Conservation (phyloP, 2,888 invertebrate species). For the Abscondita cerata region DNA sequence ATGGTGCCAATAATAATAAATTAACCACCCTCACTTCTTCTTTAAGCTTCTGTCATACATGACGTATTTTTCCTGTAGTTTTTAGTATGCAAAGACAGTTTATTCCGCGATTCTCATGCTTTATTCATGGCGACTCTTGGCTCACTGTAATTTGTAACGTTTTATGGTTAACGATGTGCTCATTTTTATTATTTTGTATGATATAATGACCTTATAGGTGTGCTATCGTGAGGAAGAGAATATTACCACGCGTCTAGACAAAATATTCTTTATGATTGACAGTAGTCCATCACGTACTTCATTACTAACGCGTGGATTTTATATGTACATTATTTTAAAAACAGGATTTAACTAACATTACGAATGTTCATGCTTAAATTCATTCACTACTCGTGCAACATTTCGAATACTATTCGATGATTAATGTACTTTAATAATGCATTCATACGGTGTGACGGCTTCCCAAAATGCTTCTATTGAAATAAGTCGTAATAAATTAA, state of each 20-base stretch:
- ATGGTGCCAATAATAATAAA: constrained; percentile 58
- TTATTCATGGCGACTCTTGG: constrained; percentile 52
- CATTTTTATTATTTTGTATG: constrained; percentile 50
- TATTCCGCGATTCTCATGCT: constrained; percentile 53
- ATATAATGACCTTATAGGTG: constrained; percentile 49
- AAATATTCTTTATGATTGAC: constrained; percentile 33
- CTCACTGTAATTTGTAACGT: constrained; percentile 57
- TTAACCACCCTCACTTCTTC: constrained; percentile 55
- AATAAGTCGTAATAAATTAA: background rate
- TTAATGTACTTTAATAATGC: constrained; percentile 4
- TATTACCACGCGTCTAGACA: constrained; percentile 44
- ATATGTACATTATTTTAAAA: constrained; percentile 31
- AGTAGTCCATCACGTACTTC: constrained; percentile 35
- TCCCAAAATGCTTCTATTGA: constrained; percentile 12
- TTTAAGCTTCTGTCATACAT: constrained; percentile 48
- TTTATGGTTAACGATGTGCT: constrained; percentile 53
- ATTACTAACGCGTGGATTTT: constrained; percentile 33
- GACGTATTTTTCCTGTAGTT: constrained; percentile 51
- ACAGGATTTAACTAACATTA: constrained; percentile 28
- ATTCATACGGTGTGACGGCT: constrained; percentile 16
- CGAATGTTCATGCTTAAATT: constrained; percentile 5
- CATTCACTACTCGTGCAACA: constrained; percentile 14
- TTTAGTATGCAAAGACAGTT: constrained; percentile 42
- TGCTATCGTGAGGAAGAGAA: constrained; percentile 36
- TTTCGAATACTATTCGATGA: constrained; percentile 12